Evolutionary conservation across 1,140 invertebrate species (phyloP).

Genomic region (Eulimnadia texana): DNA sequence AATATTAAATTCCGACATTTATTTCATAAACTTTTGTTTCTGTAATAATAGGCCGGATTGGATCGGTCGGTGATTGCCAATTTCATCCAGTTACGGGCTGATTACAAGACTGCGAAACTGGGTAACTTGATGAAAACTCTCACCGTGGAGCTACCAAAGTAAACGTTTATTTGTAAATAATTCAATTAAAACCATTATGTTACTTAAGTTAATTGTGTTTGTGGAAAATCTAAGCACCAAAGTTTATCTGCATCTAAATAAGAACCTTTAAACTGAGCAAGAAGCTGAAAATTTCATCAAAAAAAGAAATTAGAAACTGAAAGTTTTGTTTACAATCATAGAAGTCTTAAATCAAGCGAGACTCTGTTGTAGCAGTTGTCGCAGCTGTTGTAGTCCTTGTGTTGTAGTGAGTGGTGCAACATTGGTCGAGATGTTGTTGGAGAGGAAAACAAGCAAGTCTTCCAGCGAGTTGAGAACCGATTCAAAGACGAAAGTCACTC

Average conservation of each 20-base stretch:
- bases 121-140: slow-evolving; percentile 41
- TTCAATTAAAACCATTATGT: too few relatives aligned
- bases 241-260: too few relatives aligned
- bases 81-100: slow-evolving; percentile 84
- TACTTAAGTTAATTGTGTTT: too few relatives aligned
- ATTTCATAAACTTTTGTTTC: too few relatives aligned
- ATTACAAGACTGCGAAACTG: slow-evolving; percentile 77
- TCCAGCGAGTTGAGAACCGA: slow-evolving; percentile 1
- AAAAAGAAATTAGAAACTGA: too few relatives aligned
- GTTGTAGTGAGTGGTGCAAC: neutral
- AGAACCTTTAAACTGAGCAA: too few relatives aligned
- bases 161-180: neutral
- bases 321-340: too few relatives aligned
- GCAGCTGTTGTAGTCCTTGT: neutral
- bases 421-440: neutral
- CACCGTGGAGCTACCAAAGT: neutral
- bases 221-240: too few relatives aligned
- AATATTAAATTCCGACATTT: too few relatives aligned
- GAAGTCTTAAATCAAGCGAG: slow-evolving; percentile 1
- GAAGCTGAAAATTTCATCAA: too few relatives aligned
- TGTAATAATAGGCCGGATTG: slow-evolving; percentile 66
- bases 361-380: neutral
- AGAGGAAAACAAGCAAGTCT: neutral
- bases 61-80: slow-evolving; percentile 72
- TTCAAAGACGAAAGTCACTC: neutral